Base-by-base conservation (phyloP, 1,140 invertebrate species). In the Chelonus insularis region DNA sequence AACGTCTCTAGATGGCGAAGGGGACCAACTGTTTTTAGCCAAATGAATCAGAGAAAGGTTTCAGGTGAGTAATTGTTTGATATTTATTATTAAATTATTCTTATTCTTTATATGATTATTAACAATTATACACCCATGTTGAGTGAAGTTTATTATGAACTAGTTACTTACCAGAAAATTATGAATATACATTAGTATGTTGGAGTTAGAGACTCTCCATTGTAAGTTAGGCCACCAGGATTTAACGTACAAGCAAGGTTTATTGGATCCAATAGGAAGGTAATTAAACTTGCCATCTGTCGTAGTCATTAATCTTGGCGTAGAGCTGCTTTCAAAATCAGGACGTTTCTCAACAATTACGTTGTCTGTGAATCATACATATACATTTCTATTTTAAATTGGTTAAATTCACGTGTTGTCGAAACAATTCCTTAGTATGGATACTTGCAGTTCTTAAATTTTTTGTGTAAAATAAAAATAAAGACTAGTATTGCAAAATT, bases 191-290 rank as follows among this genome's bases (percentile, higher is more conserved):
- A 39, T 34, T 8, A 81, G 70, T 57, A 60, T 68, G 59, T 82
- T 82, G 23, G 68, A 70, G 45, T 80, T 80, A 23, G 64, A 59
- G 21, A 73, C 74, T 37, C 79, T 70, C 75, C 78, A 80, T 41
- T 80, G 73, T 4, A 76, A 55, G 58, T 82, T 80, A 1, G 78
- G 78, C 79, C 78, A 82, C 65, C 71, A 73, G 5, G 78, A 80
- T 64, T 72, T 80, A 16, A 82, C 69, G 62, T 74, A 73, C 58
- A 79, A 60, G 25, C 76, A 80, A 5, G 78, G 78, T 64, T 80
- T 82, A 23, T 68, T 75, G 1, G 72, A 74, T 52, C 72, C 76
- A 18, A 80, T 50, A 2, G 74, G 72, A 54, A 79, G 54, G 29
- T 78, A 78, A 68, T 80, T 78, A 64, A 74, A 79, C 63, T 73